Base-by-base conservation (phyloP, 2,113 vertebrate genomes). In the Grammomys dolichurus region DNA sequence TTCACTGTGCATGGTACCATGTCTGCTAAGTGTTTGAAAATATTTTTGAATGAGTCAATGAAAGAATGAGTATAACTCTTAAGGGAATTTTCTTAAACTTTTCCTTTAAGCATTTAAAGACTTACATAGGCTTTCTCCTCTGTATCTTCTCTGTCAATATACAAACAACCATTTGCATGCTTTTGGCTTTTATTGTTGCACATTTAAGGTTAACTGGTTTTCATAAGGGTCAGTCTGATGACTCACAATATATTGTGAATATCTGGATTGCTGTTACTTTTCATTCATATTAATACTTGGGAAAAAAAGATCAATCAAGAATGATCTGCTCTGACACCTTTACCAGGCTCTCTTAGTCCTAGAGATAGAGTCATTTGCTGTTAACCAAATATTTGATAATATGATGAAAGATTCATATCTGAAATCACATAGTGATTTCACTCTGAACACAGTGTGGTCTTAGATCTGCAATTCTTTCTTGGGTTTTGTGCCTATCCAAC, bases 101-200 rank as follows among this genome's bases (percentile, higher is more conserved):
- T 58, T 95, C 87, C 56, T 70, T 76, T 43, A 56, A 58, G 31
- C 81, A 88, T n/a, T 67, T 43, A 80, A 94, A 58, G 94, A 75
- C 19, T 92, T 48, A 75, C 19, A 93, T 43, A 51, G 14, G 16
- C 54, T 60, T 63, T 28, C 58, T 24, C n/a, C 24, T 73, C 78
- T 19, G 2, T 40, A 9, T 3, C 43, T 54, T 40, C 63, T 90
- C 54, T 43, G 56, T 56, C 63, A 95, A 93, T 36, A 95, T 17
- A 51, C 0, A 75, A 91, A 43, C 26, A 87, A 67, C 87, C 76
- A 91, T 14, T 81, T 95, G 65, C 75, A 54, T 65, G 48, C 51
- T 88, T n/a, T 20, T 94, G 86, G 48, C 24, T 93, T 91, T 70
- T 63, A 86, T 8, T 86, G 67, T 9, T 48, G 33, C 16, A 78